These are phyloP conservation scores for Chelon auratus DNA, from an alignment of 2,797 vertebrate genomes.

Conservation along the genomic window DNA sequence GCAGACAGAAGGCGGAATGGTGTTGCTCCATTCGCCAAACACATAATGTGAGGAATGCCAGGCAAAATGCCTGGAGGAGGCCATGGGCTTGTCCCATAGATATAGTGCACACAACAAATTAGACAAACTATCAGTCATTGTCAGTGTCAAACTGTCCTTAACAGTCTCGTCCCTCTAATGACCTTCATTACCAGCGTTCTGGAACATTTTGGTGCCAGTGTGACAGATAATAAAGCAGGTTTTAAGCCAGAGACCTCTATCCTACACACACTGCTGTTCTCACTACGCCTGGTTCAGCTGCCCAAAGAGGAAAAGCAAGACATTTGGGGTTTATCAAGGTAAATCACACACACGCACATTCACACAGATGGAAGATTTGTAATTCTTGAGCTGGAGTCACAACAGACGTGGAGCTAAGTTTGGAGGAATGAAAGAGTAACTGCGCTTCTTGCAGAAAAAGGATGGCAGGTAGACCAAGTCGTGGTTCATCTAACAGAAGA, in stretches of 20 bases:
- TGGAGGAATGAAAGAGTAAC: constrained; percentile 64
- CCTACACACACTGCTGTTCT: constrained; percentile 7
- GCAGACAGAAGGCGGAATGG: constrained; percentile 13
- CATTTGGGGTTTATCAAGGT: constrained; percentile 2
- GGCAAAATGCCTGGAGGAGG: constrained; percentile 19
- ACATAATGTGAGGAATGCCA: constrained; percentile 12
- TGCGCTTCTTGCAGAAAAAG: constrained; percentile 50
- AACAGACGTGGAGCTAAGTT: constrained; percentile 47
- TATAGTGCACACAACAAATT: neutral
- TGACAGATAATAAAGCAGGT: constrained; percentile 11
- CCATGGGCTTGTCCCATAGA: constrained; percentile 8
- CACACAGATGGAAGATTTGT: constrained; percentile 14
- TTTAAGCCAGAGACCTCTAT: constrained; percentile 3
- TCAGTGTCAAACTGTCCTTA: neutral
- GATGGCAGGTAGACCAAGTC: constrained; percentile 22
- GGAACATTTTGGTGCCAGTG: constrained; percentile 17
- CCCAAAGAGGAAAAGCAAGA: constrained; percentile 25
- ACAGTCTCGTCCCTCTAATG: constrained; percentile 2
- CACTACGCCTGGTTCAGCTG: constrained; percentile 30
- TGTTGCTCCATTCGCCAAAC: neutral
- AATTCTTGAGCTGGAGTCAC: constrained; percentile 43
- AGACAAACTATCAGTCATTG: constrained; percentile 11
- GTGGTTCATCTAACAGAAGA: constrained; percentile 32
- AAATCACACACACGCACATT: constrained; percentile 19
- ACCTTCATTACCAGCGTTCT: constrained; percentile 29